Conservation (phyloP, 2,797 vertebrate genomes). For the Bryconaethiops microstoma region DNA sequence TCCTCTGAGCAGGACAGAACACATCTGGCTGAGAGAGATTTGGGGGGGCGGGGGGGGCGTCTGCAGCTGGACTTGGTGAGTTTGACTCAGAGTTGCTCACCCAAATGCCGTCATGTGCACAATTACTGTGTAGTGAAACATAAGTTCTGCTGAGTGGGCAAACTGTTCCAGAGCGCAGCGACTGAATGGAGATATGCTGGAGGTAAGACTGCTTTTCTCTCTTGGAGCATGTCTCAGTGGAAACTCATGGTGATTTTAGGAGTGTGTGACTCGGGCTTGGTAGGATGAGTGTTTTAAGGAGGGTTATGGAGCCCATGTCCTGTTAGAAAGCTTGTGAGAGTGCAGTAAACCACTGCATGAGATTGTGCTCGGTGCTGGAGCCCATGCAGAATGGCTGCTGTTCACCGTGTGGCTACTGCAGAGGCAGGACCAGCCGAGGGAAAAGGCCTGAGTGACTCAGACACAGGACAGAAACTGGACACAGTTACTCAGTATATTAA, state of each 20-base stretch:
- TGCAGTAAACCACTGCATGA: too few relatives aligned
- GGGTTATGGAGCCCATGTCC: not conserved
- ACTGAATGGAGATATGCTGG: not conserved
- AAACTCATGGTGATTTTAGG: not conserved
- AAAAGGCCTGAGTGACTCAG: not conserved
- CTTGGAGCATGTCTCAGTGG: not conserved
- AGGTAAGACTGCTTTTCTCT: not conserved
- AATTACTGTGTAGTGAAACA: not conserved
- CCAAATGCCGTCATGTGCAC: not conserved
- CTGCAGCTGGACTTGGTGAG: constrained; percentile 10
- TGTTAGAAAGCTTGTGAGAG: not conserved
- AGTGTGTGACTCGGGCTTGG: not conserved
- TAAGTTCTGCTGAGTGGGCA: not conserved
- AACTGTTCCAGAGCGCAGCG: not conserved
- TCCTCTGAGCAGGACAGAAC: not conserved
- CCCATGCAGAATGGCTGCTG: too few relatives aligned
- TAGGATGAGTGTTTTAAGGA: not conserved
- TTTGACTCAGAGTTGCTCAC: not conserved
- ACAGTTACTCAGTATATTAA: not conserved
- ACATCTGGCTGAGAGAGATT: constrained; percentile 10
- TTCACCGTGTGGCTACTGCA: not conserved
- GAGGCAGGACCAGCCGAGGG: not conserved
- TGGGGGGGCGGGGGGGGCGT: not conserved
- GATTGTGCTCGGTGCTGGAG: too few relatives aligned
- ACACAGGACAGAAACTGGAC: not conserved